Base-by-base conservation (phyloP, 2,888 invertebrate genomes). In the Synanthedon formicaeformis region DNA sequence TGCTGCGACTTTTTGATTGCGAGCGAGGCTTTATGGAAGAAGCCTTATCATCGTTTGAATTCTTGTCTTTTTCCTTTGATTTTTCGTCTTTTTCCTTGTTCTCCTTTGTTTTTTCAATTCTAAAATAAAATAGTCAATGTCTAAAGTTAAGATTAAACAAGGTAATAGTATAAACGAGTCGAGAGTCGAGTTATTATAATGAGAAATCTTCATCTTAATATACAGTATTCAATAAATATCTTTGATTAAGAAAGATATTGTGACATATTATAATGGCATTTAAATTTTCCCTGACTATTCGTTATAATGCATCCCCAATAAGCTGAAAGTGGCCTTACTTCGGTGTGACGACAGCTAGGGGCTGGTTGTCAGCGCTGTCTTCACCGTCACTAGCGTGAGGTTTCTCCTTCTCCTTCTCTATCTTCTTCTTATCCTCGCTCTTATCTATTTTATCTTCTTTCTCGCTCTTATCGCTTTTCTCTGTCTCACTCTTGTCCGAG, bases 301-400 rank as follows among this genome's bases (percentile, higher is more conserved):
- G n/a, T 18, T 3, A 23, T 23, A 23, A 23, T 23, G 4, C 3
- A 60, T 50, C 65, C 66, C 50, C 60, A 59, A 51, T 64, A 23
- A 23, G 2, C 18, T 13, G 10, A 13, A 49, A 49, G n/a, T 8
- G 13, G 12, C 4, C 78, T 68, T 63, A 86, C 86, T 84, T 85
- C 3, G 83, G 81, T 3, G 82, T 74, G 23, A 81, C 78, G 1
- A 60, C 61, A 40, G 80, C 78, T 0, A 78, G 67, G 0, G 89
- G 89, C 51, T 86, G 88, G 60, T 88, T 89, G 59, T 88, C 89
- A 40, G 83, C 83, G 56, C 82, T 87, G 62, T 82, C 84, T 51
- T 88, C 89, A 50, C 74, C 84, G 55, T 88, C 88, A 41, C 85
- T 87, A 10, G 70, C 73, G 11, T 72, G 75, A 0, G 66, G 60